Evolutionary conservation across 30 jellyfish, hydroid and myxozoan species (phyloP), one percentile per base, ranked within the genome.

Genomic region (Aurelia sp.): DNA sequence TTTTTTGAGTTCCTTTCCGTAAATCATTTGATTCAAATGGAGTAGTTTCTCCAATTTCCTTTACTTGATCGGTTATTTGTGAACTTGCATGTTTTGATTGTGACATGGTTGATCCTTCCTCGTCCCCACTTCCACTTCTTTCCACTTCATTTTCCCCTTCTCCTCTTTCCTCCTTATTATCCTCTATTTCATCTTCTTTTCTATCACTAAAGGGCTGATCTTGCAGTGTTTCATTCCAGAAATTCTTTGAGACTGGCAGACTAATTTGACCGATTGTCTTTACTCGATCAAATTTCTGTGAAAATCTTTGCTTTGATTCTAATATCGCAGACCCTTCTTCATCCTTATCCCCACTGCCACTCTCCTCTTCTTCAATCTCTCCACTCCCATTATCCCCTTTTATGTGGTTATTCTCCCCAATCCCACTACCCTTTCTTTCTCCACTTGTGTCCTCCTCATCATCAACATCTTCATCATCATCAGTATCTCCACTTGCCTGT

Each of bases 401-500:
- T 41, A 2, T 7, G 10, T 13, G 20, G 41, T 10, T 48, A 48
- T 20, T 21, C 18, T 30, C 58, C 19, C 71, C 41, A 13, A 27
- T 48, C 22, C 44, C 76, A 13, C 38, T 41, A 18, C 84, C 84
- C 57, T 75, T 80, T 65, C 90, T 81, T 69, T 62, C 71, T 48
- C 73, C 92, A 17, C 44, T 69, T 19, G 20, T 41, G 27, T 70
- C 86, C 8, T 44, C 55, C 8, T 44, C 55, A 5, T 44, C 55
- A 7, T 44, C 55, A 7, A 4, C 55, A 44, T 44, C 55, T 4
- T 44, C 55, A 8, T 44, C 55, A 44, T 44, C 55, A 44, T 44
- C 55, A 8, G 8, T 44, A 5, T 78, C 71, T n/a, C 79, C 69
- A 52, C 74, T 30, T 50, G 72, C 67, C 53, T 22, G 5, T 68